Conservation (phyloP, 2,888 invertebrate genomes). For the Coecobrya sp. region DNA sequence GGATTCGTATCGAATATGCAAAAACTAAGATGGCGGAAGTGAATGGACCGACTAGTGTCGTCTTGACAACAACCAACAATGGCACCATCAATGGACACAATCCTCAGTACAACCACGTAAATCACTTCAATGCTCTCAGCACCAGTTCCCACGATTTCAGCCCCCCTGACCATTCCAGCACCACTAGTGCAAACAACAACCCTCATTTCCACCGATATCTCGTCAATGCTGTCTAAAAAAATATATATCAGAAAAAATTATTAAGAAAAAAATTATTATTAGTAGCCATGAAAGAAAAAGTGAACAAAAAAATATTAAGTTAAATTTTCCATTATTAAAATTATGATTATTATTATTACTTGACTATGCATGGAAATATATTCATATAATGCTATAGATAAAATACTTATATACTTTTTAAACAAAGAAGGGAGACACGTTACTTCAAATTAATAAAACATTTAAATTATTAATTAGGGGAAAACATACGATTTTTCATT, state of each 20-base stretch:
- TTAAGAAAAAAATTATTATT: conserved; percentile 3
- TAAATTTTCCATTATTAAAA: conserved; percentile 31
- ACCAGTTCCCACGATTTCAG: conserved; percentile 85
- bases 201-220: conserved; percentile 86
- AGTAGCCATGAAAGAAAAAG: conserved; percentile 20
- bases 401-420: conserved; percentile 6
- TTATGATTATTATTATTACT: conserved; percentile 27
- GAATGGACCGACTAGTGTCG: conserved; percentile 86
- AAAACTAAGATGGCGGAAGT: conserved; percentile 99
- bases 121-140: conserved; percentile 86
- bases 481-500: neutral
- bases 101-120: conserved; percentile 86
- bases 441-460: conserved; percentile 39
- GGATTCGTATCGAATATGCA: conserved; percentile 99
- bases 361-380: conserved; percentile 13
- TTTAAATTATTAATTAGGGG: conserved; percentile 23
- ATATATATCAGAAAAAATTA: no score
- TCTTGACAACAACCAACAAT: conserved; percentile 85
- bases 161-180: conserved; percentile 83
- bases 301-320: neutral
- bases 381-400: conserved; percentile 24
- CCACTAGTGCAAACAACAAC: conserved; percentile 83
- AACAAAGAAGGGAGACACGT: conserved; percentile 41
- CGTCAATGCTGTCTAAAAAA: conserved; percentile 86
- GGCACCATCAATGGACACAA: conserved; percentile 86